A percentile compares a stretch with the other conserved stretches of the same genome.
phyloP scores from a whole-genome alignment of 2,888 invertebrate genomes.

The Galerucella calmariensis region DNA sequence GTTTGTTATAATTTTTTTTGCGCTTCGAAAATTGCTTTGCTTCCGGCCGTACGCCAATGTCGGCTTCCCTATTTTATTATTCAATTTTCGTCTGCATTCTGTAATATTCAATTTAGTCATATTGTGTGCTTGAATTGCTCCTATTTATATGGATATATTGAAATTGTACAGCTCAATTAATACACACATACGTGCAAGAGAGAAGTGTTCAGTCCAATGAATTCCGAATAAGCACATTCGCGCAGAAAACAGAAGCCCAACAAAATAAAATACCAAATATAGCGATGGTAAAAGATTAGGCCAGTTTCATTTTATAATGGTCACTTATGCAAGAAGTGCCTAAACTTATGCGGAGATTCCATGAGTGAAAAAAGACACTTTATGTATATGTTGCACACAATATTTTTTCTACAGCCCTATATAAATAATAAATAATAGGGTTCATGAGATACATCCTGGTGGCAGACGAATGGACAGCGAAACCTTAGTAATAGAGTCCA shows the following conservation, averaged over 20 bases:
- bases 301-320: constrained; percentile 2
- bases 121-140: constrained; percentile 58
- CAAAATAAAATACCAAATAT: constrained; percentile 15
- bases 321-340: neutral
- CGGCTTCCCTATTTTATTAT: constrained; percentile 55
- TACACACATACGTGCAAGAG: constrained; percentile 51
- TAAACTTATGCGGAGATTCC: too few relatives aligned
- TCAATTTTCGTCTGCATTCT: constrained; percentile 59
- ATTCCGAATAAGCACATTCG: constrained; percentile 50
- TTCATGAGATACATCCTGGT: too few relatives aligned
- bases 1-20: neutral
- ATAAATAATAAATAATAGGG: too few relatives aligned
- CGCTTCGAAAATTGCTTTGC: neutral
- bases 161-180: constrained; percentile 60
- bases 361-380: too few relatives aligned
- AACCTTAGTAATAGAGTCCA: too few relatives aligned
- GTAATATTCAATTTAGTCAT: constrained; percentile 59
- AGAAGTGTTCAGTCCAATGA: constrained; percentile 49
- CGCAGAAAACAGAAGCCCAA: constrained; percentile 33
- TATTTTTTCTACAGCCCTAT: too few relatives aligned
- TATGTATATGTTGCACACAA: too few relatives aligned
- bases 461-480: too few relatives aligned
- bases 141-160: constrained; percentile 59
- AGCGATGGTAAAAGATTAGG: constrained; percentile 13
- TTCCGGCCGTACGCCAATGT: constrained; percentile 32